Evolutionary conservation across 2,113 vertebrate genomes (phyloP), one percentile per base, ranked within the genome.

Genomic region (Lepisosteus oculatus): DNA sequence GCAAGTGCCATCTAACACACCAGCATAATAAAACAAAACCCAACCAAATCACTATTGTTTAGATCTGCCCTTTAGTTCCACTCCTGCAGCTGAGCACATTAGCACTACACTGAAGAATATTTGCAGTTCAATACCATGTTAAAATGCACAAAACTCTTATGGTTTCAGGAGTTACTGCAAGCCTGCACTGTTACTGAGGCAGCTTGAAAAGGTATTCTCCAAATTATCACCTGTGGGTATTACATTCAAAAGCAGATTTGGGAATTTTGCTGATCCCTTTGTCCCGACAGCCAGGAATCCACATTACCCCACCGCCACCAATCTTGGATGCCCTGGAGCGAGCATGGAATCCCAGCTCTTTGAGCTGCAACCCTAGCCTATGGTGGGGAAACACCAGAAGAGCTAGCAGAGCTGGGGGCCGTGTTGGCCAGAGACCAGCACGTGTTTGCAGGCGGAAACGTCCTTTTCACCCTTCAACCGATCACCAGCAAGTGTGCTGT

Each of bases 121-220:
- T 61, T 43, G 68, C 55, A 73, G 57, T 55, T 56, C 41, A 51
- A 51, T 61, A 64, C 70, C 68, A 54, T 68, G 66, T 61, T 43
- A 63, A 72, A 70, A 59, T 41, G 44, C 51, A 68, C 55, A 64
- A 68, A 68, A 69, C 71, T 14, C 69, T 43, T 55, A 68, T 47
- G 68, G 43, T 68, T 64, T 51, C 65, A 69, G 77, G 77, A 73
- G 71, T 64, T 72, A 74, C 17, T 2, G 15, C 6, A 15, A 61
- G 17, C 29, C 65, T 62, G 56, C 29, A 2, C 4, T 29, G 41
- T 42, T 15, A 62, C 8, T 14, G 17, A 43, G 12, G 45, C 29
- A 12, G 56, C 57, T 72, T 8, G 47, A 64, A 67, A 13, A 44
- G 41, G 64, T 13, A 61, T 11, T 43, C 41, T 42, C 47, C 66